phyloP scores from a whole-genome alignment of 2,888 invertebrate genomes.

The Phasia obesa region DNA sequence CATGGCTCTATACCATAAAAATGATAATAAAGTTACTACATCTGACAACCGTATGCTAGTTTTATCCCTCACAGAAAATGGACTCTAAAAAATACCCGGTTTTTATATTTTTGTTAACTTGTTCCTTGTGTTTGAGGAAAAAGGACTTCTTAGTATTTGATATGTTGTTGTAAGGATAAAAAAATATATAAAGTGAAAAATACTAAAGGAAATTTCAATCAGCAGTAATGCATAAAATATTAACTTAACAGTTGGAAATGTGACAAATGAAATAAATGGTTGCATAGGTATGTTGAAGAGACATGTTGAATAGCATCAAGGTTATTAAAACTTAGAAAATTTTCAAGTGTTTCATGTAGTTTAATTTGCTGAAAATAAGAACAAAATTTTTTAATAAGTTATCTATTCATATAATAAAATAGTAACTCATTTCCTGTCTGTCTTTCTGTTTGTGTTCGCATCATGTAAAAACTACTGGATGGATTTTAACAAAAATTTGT shows the following conservation, averaged over 20 bases:
- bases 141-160: conserved; percentile 12
- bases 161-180: conserved; percentile 2
- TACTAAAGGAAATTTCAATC: conserved; percentile 14
- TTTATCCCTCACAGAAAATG: too few relatives aligned
- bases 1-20: too few relatives aligned
- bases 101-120: not conserved
- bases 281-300: not conserved
- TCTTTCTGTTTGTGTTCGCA: too few relatives aligned
- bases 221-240: conserved; percentile 5
- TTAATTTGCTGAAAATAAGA: too few relatives aligned
- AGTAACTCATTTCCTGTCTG: too few relatives aligned
- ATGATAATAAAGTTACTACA: too few relatives aligned
- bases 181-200: not conserved
- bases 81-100: not conserved
- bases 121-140: conserved; percentile 28
- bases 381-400: too few relatives aligned
- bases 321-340: not conserved
- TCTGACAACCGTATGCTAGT: too few relatives aligned
- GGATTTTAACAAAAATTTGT: too few relatives aligned
- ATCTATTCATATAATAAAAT: too few relatives aligned
- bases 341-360: not conserved
- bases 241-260: not conserved
- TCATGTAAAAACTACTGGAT: too few relatives aligned
- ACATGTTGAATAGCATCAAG: not conserved
- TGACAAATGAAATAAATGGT: not conserved